Evolutionary conservation across 2,888 invertebrate genomes (phyloP).

Genomic region (Scaptomyza polygonia): DNA sequence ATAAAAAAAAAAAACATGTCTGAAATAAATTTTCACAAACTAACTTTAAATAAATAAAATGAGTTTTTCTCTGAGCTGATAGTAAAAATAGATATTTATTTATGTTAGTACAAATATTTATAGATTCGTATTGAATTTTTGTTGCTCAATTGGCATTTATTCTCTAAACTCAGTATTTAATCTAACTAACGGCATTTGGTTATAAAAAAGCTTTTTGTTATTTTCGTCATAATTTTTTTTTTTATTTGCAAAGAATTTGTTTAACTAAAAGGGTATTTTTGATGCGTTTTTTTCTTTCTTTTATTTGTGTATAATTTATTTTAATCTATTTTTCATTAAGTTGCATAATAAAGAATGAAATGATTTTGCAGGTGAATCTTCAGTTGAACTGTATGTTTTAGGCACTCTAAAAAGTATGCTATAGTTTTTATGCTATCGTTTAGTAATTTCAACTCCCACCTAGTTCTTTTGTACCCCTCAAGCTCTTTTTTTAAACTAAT

Average conservation of each 20-base stretch:
- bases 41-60: conserved; percentile 8
- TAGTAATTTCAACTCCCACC: not conserved
- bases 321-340: too few species aligned
- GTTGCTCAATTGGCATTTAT: not conserved
- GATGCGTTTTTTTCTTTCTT: too few species aligned
- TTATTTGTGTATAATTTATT: too few species aligned
- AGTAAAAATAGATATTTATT: too few species aligned
- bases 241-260: not conserved
- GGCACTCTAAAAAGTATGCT: conserved; percentile 1
- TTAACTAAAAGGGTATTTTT: not conserved
- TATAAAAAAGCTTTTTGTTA: not conserved
- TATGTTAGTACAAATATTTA: not conserved
- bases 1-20: conserved; percentile 22
- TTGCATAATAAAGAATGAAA: too few species aligned
- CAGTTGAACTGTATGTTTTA: not conserved
- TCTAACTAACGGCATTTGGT: not conserved
- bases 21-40: conserved; percentile 8
- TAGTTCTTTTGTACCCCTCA: too few species aligned
- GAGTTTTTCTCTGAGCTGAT: not conserved
- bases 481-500: too few species aligned
- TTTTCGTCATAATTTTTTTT: not conserved
- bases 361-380: too few species aligned
- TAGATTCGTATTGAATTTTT: not conserved
- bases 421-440: not conserved
- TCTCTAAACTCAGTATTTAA: not conserved